These are phyloP conservation scores for Lissonota sp. DNA, from an alignment of 2,888 invertebrate genomes.

Conservation along the genomic window DNA sequence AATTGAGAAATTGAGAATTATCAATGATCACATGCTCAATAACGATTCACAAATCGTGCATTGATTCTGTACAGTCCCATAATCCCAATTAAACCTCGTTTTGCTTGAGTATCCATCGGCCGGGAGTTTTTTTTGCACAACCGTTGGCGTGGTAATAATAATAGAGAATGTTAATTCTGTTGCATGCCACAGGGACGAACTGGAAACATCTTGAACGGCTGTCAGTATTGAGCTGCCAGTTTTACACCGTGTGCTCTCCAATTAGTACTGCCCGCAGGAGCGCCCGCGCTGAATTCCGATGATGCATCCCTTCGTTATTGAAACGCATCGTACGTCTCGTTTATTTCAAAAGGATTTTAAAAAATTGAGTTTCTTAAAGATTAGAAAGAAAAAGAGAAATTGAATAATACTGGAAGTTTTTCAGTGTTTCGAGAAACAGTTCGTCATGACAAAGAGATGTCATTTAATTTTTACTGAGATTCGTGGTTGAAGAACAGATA, in stretches of 20 bases:
- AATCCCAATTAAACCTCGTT: not conserved
- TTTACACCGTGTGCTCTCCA: constrained; percentile 47
- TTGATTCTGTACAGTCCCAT: no score
- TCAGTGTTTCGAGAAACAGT: constrained; percentile 27
- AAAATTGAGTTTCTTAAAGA: constrained; percentile 13
- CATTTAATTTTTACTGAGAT: constrained; percentile 53
- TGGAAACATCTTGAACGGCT: constrained; percentile 65
- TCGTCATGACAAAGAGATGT: constrained; percentile 49
- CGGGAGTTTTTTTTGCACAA: constrained; percentile 23
- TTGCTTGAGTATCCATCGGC: constrained; percentile 13
- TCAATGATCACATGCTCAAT: no score
- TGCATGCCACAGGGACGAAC: constrained; percentile 81
- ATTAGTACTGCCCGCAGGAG: constrained; percentile 51
- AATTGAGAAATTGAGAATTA: no score
- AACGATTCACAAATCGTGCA: not conserved
- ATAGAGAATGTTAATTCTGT: constrained; percentile 76
- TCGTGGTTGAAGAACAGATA: constrained; percentile 6
- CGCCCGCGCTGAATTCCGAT: constrained; percentile 28
- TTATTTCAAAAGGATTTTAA: not conserved
- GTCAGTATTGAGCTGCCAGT: constrained; percentile 57
- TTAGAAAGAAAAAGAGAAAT: constrained; percentile 11
- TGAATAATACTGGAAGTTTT: constrained; percentile 32
- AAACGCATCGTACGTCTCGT: constrained; percentile 29
- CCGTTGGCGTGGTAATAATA: constrained; percentile 55
- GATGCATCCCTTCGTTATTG: constrained; percentile 36